These are phyloP conservation scores for Mola mola DNA, from an alignment of 2,113 vertebrate species.

Conservation along the genomic window DNA sequence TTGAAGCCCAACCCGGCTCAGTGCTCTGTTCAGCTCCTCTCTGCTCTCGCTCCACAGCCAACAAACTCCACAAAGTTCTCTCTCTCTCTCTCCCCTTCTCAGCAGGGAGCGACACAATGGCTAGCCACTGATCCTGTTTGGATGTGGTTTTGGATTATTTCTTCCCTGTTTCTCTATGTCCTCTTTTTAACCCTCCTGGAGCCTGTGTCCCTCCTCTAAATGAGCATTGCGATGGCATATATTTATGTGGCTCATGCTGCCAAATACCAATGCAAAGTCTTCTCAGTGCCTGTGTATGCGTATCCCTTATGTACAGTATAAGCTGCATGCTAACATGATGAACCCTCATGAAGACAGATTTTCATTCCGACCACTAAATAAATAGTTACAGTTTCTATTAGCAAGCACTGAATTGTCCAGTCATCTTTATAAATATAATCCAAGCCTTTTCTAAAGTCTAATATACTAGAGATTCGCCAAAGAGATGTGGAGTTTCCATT, in stretches of 20 bases:
- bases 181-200: constrained; percentile 68
- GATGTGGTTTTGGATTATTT: constrained; percentile 74
- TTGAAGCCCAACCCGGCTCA: constrained; percentile 73
- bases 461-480: constrained; percentile 17
- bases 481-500: constrained; percentile 2
- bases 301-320: constrained; percentile 44
- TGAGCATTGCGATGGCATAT: constrained; percentile 43
- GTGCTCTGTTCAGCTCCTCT: constrained; percentile 60
- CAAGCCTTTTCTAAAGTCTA: background rate
- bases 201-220: constrained; percentile 49
- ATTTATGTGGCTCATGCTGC: constrained; percentile 37
- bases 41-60: constrained; percentile 63
- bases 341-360: constrained; percentile 6
- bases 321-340: constrained; percentile 44
- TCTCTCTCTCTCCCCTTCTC: constrained; percentile 50
- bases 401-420: background rate
- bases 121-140: constrained; percentile 75
- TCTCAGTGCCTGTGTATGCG: constrained; percentile 7
- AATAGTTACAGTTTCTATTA: constrained; percentile 9
- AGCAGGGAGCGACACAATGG: constrained; percentile 69
- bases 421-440: constrained; percentile 11
- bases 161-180: constrained; percentile 62
- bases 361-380: constrained; percentile 18
- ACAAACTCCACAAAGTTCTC: constrained; percentile 76
- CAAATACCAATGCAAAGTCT: constrained; percentile 46